A percentile compares a stretch with the other conserved stretches of the same genome.
Conservation (phyloP, 1,140 invertebrate species). For the Cardiocondyla obscurior region DNA sequence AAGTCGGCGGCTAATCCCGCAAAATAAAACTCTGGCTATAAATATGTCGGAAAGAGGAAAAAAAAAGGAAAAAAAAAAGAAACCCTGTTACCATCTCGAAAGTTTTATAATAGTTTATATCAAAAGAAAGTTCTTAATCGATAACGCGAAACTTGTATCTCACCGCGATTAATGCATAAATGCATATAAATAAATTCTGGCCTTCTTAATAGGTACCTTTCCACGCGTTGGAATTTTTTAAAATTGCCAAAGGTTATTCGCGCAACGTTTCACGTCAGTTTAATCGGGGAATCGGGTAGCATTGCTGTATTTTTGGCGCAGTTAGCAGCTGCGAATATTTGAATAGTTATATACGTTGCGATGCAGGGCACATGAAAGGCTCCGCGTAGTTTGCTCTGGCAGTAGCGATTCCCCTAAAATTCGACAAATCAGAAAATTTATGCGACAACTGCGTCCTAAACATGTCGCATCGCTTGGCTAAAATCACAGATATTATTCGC, state of each 20-base stretch:
- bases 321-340: neutral
- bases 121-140: neutral
- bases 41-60: neutral
- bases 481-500: neutral
- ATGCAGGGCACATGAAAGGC: constrained; percentile 9
- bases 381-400: neutral
- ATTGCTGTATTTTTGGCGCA: constrained; percentile 11
- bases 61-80: neutral
- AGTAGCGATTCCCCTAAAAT: neutral
- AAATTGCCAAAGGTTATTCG: neutral
- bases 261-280: neutral
- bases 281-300: constrained; percentile 6
- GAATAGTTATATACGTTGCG: neutral
- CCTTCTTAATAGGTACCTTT: neutral
- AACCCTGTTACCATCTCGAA: neutral
- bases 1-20: constrained; percentile 15
- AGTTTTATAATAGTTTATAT: constrained; percentile 22
- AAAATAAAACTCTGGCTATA: neutral
- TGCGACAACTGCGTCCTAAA: neutral
- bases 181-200: neutral
- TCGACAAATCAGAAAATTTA: constrained; percentile 29
- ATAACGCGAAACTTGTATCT: neutral
- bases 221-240: neutral
- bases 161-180: constrained; percentile 1
- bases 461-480: constrained; percentile 3